Conservation (phyloP, 2,113 vertebrate species). For the Caracal caracal region DNA sequence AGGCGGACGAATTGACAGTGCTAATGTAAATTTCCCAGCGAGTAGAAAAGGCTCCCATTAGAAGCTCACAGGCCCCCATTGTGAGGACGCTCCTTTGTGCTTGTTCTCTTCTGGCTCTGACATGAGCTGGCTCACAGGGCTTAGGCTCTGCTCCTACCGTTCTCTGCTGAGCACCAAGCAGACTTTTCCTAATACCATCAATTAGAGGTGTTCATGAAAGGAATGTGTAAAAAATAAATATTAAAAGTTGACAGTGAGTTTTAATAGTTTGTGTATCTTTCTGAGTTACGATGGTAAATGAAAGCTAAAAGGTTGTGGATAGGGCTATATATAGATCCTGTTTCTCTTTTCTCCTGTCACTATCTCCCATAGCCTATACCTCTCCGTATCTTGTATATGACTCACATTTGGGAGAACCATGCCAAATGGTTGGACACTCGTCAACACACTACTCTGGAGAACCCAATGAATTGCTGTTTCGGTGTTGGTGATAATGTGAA, state of each 20-base stretch:
- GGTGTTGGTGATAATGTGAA: background rate
- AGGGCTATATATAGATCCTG: background rate
- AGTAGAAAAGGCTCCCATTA: background rate
- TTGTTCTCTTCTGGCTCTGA: conserved; percentile 46
- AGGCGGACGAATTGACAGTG: background rate
- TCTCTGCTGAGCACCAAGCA: conserved; percentile 21
- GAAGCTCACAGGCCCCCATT: background rate
- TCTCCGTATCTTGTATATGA: background rate
- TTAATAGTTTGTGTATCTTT: background rate
- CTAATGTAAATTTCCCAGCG: background rate
- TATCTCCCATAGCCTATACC: background rate
- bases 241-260: background rate
- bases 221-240: conserved; percentile 31
- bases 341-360: background rate
- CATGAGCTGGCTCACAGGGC: background rate
- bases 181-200: background rate
- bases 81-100: conserved; percentile 26
- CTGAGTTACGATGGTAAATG: background rate
- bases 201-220: conserved; percentile 28
- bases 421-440: background rate
- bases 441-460: background rate
- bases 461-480: background rate
- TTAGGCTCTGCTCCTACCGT: background rate
- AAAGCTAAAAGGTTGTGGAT: background rate
- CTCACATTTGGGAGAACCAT: background rate